Conservation (phyloP, 2,113 vertebrate genomes). For the Sapajus apella region DNA sequence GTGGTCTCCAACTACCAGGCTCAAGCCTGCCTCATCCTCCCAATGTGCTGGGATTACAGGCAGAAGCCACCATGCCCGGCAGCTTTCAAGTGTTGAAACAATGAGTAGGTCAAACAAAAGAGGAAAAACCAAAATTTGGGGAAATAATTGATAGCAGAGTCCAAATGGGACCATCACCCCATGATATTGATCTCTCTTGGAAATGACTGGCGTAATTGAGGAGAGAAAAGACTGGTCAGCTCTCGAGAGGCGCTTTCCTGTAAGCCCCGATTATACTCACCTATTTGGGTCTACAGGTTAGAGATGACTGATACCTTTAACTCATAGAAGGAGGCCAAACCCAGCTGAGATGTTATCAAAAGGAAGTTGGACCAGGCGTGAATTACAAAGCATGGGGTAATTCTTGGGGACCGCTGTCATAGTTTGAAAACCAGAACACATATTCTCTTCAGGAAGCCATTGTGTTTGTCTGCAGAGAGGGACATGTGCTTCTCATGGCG, state of each 20-base stretch:
- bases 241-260: accelerated
- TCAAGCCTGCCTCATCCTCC: no score
- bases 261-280: accelerated
- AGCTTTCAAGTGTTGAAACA: background rate
- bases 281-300: background rate
- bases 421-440: background rate
- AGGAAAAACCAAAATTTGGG: background rate
- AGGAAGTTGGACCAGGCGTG: background rate
- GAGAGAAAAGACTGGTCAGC: background rate
- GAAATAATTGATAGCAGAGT: background rate
- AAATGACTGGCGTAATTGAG: background rate
- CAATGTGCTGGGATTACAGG: no score
- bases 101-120: background rate
- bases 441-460: background rate
- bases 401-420: background rate
- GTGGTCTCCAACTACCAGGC: no score
- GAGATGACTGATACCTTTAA: background rate
- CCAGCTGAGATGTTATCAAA: background rate
- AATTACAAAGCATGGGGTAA: background rate
- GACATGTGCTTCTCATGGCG: background rate
- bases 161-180: background rate
- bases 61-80: no score
- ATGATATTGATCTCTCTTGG: background rate
- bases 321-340: background rate
- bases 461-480: background rate